Evolutionary conservation across 2,797 vertebrate species (phyloP).

Genomic region (Clarias laeviceps): DNA sequence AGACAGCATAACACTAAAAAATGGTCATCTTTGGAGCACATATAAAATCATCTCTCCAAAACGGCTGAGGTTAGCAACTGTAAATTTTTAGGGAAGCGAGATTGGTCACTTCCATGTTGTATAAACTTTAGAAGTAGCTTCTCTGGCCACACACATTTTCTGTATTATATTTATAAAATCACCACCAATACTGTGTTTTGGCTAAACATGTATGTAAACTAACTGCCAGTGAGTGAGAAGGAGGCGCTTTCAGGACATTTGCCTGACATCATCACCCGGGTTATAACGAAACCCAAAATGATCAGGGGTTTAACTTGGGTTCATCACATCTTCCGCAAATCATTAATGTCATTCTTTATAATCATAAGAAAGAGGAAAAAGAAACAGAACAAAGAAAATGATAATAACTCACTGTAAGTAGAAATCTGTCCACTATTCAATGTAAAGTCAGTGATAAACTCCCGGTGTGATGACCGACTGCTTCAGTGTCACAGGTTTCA

Average conservation of each 20-base stretch:
- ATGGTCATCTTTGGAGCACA: too few species aligned
- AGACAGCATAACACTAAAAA: too few species aligned
- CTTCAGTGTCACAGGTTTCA: not conserved
- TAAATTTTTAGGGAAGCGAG: too few species aligned
- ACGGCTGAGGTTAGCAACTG: too few species aligned
- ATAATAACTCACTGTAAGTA: not conserved
- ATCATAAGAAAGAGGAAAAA: not conserved
- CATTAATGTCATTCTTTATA: conserved; percentile 59
- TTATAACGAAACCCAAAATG: conserved; percentile 59
- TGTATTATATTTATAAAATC: too few species aligned
- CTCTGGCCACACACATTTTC: too few species aligned
- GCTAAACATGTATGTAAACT: not conserved
- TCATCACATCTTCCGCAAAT: conserved; percentile 53
- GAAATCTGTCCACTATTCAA: not conserved
- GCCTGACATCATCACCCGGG: conserved; percentile 46
- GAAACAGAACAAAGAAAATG: not conserved
- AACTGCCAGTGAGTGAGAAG: not conserved
- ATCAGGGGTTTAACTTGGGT: conserved; percentile 54
- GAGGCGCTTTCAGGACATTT: not conserved
- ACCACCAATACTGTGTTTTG: too few species aligned
- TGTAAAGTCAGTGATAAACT: not conserved
- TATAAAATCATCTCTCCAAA: too few species aligned
- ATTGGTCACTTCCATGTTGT: too few species aligned
- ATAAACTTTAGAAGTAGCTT: too few species aligned
- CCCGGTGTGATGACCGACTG: not conserved